phyloP scores from a whole-genome alignment of 2,888 invertebrate species.

The Caradrina kadenii region DNA sequence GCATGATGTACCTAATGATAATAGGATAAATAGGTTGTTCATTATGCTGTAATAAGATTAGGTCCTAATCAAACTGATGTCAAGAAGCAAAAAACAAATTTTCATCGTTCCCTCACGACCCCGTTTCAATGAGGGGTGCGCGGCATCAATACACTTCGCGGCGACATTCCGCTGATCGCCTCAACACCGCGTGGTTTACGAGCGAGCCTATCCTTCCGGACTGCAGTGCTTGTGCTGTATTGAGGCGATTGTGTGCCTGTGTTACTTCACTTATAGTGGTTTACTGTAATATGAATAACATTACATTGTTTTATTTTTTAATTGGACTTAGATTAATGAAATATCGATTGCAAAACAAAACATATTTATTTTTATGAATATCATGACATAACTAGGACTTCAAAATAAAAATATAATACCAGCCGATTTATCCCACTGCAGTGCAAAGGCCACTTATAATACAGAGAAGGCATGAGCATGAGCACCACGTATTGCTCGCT shows the following conservation, averaged over 20 bases:
- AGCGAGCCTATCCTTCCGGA: neutral
- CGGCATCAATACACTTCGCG: conserved; percentile 23
- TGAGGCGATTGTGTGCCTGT: neutral
- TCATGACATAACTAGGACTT: no score
- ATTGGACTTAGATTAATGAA: no score
- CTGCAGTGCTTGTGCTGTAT: conserved; percentile 10
- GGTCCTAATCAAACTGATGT: neutral
- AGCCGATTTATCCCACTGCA: no score
- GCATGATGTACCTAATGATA: neutral
- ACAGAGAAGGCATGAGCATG: no score
- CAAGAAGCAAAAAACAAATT: neutral
- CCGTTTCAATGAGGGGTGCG: conserved; percentile 31
- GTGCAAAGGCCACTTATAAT: no score
- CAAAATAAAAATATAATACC: no score
- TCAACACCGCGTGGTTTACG: conserved; percentile 27
- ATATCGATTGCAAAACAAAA: no score
- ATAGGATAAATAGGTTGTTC: no score
- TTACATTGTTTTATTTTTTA: no score
- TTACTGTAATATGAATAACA: neutral
- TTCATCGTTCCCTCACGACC: neutral
- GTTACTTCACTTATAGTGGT: neutral
- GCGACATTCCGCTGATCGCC: neutral
- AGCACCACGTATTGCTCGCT: no score
- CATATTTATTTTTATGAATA: no score
- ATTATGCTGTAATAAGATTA: no score